A percentile compares a stretch with the other conserved stretches of the same genome.
These are phyloP conservation scores for Burhinus oedicnemus DNA, from an alignment of 2,113 vertebrate genomes.

Conservation along the genomic window DNA sequence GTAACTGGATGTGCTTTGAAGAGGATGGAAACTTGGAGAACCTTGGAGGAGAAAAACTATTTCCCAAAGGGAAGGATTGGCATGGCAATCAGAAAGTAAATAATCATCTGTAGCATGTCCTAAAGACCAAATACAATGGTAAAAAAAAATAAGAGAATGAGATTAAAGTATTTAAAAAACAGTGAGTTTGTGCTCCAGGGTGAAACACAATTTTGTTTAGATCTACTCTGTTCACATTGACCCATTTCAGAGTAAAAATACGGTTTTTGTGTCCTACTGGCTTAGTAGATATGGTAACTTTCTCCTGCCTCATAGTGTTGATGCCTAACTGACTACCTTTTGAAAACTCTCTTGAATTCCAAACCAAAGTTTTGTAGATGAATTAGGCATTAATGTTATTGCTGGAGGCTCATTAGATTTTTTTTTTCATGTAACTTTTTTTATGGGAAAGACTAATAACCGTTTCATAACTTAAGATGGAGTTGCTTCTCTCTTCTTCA, in stretches of 20 bases:
- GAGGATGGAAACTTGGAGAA: neutral
- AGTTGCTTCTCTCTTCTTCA: neutral
- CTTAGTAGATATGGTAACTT: neutral
- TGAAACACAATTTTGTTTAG: neutral
- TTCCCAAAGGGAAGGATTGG: neutral
- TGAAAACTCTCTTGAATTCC: neutral
- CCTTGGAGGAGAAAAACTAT: neutral
- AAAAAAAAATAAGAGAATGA: neutral
- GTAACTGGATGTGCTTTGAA: neutral
- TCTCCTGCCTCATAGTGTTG: neutral
- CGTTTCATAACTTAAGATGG: neutral
- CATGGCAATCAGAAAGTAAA: neutral
- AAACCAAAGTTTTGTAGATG: neutral
- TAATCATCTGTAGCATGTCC: neutral
- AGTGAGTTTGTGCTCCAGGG: neutral
- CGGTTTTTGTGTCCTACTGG: neutral
- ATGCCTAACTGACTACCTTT: neutral
- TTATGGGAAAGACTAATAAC: neutral
- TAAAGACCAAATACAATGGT: neutral
- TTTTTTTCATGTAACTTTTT: neutral
- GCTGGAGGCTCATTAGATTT: neutral
- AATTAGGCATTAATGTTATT: neutral
- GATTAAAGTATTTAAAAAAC: neutral
- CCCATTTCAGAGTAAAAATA: neutral
- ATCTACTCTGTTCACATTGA: neutral